phyloP scores from a whole-genome alignment of 2,888 invertebrate species.

The Orthosia gothica region DNA sequence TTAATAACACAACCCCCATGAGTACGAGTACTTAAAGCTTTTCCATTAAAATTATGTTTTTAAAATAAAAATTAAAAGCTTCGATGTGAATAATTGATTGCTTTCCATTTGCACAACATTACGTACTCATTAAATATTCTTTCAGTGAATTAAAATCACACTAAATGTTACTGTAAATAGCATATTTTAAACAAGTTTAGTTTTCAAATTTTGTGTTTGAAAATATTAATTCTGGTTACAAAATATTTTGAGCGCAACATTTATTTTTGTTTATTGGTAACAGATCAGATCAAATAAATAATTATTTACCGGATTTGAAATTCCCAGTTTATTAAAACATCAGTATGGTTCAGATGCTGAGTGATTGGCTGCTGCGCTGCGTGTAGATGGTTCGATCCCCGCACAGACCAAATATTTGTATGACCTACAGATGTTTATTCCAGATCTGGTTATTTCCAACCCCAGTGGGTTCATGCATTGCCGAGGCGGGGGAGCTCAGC shows the following conservation, averaged over 20 bases:
- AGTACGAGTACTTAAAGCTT: neutral
- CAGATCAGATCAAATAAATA: too few species aligned
- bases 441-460: too few species aligned
- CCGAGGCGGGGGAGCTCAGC: too few species aligned
- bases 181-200: neutral
- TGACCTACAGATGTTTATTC: too few species aligned
- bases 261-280: neutral
- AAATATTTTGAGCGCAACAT: neutral
- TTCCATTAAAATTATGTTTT: constrained; percentile 8
- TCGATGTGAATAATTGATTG: constrained; percentile 32
- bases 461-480: too few species aligned
- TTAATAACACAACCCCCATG: neutral
- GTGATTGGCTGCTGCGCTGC: too few species aligned
- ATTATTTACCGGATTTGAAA: too few species aligned
- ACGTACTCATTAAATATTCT: constrained; percentile 42
- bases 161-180: neutral
- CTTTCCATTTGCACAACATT: constrained; percentile 22
- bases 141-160: constrained; percentile 25
- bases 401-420: too few species aligned
- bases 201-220: neutral
- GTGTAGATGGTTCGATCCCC: too few species aligned
- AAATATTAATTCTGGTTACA: neutral
- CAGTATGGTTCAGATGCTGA: too few species aligned
- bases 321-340: too few species aligned
- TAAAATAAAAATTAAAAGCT: constrained; percentile 39